These are phyloP conservation scores for Morone saxatilis DNA, from an alignment of 2,113 vertebrate genomes.

Conservation along the genomic window DNA sequence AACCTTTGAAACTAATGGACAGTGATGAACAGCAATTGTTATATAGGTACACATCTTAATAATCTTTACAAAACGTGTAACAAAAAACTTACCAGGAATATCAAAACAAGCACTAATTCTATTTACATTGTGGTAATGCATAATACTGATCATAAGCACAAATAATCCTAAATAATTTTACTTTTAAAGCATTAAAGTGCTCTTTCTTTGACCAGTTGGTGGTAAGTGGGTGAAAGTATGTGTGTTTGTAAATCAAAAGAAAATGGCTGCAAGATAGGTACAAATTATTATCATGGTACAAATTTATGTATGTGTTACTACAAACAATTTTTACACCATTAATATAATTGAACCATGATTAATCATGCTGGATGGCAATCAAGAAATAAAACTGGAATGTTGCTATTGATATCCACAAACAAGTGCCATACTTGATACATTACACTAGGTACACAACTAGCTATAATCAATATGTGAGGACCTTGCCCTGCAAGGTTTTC, in stretches of 20 bases:
- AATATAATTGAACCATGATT: conserved; percentile 22
- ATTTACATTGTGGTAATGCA: conserved; percentile 59
- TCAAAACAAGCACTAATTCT: conserved; percentile 71
- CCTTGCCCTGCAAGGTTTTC: conserved; percentile 84
- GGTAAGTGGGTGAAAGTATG: conserved; percentile 18
- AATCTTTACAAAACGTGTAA: conserved; percentile 42
- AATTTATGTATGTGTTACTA: conserved; percentile 40
- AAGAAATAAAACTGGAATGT: conserved; percentile 73
- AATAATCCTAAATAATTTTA: conserved; percentile 50
- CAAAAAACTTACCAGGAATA: conserved; percentile 50
- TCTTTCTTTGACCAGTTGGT: conserved; percentile 60
- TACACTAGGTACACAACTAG: conserved; percentile 35
- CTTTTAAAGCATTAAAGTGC: conserved; percentile 84
- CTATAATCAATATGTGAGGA: conserved; percentile 57
- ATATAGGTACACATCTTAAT: conserved; percentile 64
- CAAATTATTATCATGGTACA: conserved; percentile 37
- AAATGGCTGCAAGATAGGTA: conserved; percentile 15
- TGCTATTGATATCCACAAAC: conserved; percentile 62
- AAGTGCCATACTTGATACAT: conserved; percentile 58
- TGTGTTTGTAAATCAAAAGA: conserved; percentile 8
- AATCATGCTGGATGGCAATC: conserved; percentile 37
- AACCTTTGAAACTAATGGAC: conserved; percentile 65
- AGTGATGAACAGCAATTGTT: conserved; percentile 68
- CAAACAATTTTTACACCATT: conserved; percentile 45
- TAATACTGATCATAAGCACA: conserved; percentile 87